Percentiles rank a stretch among this genome's conserved stretches.
Evolutionary conservation across 2,888 invertebrate genomes (phyloP).

Genomic region (Tachina lurida): DNA sequence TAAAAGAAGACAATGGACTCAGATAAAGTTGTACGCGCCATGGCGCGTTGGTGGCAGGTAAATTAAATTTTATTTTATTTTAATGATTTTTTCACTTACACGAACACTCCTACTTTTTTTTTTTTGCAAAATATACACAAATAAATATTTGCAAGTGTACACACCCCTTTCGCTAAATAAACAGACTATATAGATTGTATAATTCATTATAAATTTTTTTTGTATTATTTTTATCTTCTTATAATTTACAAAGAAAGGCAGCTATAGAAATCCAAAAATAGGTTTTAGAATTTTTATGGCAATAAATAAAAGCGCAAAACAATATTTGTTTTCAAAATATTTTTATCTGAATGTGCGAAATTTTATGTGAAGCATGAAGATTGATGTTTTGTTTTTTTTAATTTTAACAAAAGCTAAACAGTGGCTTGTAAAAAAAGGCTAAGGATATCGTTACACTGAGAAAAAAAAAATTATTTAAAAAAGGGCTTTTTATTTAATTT

Average conservation of each 20-base stretch:
- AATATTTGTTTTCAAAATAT: constrained; percentile 40
- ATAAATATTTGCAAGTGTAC: constrained; percentile 44
- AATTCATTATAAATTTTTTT: constrained; percentile 19
- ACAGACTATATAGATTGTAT: constrained; percentile 24
- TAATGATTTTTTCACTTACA: constrained; percentile 18
- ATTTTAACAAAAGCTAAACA: constrained; percentile 18
- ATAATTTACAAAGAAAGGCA: constrained; percentile 46
- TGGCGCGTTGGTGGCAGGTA: constrained; percentile 84
- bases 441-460: not conserved
- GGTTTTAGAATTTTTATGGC: not conserved
- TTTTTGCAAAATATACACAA: constrained; percentile 18
- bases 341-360: constrained; percentile 48
- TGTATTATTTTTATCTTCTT: constrained; percentile 2
- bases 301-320: not conserved
- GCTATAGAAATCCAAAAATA: constrained; percentile 54
- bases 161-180: constrained; percentile 58
- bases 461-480: no score
- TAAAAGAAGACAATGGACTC: constrained; percentile 78
- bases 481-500: no score
- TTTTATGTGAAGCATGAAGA: constrained; percentile 18
- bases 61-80: constrained; percentile 65
- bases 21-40: constrained; percentile 82
- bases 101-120: constrained; percentile 61
- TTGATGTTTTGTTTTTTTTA: not conserved
- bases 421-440: not conserved